These are phyloP conservation scores for Pseudobourletiella spinata DNA, from an alignment of 1,140 invertebrate species.

Conservation along the genomic window DNA sequence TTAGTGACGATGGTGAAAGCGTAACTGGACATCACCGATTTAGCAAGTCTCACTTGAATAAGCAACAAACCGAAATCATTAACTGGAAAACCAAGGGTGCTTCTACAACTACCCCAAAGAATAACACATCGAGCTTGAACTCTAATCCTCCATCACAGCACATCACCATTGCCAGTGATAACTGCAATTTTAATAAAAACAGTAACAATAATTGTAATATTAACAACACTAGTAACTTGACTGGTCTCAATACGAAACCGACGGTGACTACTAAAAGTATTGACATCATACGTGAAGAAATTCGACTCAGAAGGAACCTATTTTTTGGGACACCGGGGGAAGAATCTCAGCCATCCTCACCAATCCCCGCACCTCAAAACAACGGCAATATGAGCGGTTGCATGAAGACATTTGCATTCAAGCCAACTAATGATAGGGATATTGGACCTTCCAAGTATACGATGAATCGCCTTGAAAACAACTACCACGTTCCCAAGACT, in stretches of 20 bases:
- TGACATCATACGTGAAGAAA: background rate
- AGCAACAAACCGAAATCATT: too few species aligned
- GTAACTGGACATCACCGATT: background rate
- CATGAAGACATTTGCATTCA: background rate
- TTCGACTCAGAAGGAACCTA: background rate
- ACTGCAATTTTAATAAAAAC: background rate
- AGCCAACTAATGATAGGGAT: too few species aligned
- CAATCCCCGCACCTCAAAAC: background rate
- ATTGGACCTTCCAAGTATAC: too few species aligned
- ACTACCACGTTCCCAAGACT: background rate
- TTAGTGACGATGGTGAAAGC: constrained; percentile 1
- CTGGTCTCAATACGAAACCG: background rate
- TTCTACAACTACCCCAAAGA: background rate
- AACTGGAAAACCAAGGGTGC: too few species aligned
- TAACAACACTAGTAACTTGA: background rate
- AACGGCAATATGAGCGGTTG: background rate
- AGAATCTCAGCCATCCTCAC: background rate
- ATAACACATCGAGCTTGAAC: background rate
- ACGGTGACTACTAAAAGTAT: background rate
- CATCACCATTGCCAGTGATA: too few species aligned
- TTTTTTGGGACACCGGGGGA: background rate
- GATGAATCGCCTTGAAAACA: too few species aligned
- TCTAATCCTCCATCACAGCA: background rate
- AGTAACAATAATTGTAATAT: background rate
- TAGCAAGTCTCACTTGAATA: too few species aligned